Evolutionary conservation across 2,797 vertebrate species (phyloP).

Genomic region (Phoeniculus purpureus): DNA sequence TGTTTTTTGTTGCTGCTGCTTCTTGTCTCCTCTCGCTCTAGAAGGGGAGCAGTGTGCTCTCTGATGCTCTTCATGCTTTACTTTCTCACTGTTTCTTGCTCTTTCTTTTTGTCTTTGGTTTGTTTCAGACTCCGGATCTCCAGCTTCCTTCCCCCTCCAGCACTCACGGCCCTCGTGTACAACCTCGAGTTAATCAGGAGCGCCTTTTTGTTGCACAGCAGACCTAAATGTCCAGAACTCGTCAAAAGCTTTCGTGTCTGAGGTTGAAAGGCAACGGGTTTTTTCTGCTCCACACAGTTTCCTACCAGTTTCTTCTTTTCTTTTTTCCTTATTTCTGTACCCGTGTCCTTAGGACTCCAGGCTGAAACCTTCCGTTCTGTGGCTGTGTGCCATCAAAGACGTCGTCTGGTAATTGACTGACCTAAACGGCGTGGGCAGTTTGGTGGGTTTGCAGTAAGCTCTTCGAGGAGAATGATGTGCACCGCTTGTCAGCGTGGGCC

Average conservation of each 20-base stretch:
- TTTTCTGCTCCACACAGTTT: neutral
- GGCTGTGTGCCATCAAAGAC: neutral
- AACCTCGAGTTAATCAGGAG: neutral
- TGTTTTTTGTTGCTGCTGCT: neutral
- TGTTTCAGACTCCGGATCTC: neutral
- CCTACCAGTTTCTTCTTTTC: neutral
- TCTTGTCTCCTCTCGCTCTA: neutral
- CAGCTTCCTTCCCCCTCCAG: neutral
- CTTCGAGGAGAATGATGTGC: neutral
- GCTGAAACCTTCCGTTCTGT: neutral
- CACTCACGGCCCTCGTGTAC: neutral
- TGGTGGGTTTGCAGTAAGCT: neutral
- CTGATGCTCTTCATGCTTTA: neutral
- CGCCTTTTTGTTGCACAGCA: neutral
- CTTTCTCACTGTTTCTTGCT: neutral
- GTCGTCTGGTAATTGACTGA: neutral
- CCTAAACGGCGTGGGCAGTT: neutral
- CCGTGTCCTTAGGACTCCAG: neutral
- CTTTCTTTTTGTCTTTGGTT: neutral
- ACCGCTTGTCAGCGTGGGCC: neutral
- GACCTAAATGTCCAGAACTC: neutral
- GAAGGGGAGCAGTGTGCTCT: neutral
- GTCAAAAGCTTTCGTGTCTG: neutral
- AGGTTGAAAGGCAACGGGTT: neutral
- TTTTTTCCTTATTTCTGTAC: neutral